phyloP scores from a whole-genome alignment of 2,113 vertebrate species.

The Nothobranchius kuhntae region DNA sequence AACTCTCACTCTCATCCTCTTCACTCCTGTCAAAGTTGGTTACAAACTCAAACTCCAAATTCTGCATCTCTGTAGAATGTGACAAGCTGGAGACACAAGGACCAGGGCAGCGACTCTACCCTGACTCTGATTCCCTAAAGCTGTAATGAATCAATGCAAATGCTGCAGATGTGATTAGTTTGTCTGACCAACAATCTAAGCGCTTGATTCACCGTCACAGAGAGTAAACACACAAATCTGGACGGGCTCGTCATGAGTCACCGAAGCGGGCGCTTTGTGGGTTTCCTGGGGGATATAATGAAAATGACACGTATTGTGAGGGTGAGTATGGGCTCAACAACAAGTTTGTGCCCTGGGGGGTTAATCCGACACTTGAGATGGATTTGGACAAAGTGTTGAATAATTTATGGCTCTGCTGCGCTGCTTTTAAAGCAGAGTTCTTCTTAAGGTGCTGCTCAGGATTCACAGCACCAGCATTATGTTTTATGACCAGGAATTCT shows the following conservation, averaged over 20 bases:
- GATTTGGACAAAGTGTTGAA: constrained; percentile 24
- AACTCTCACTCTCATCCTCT: too few species aligned
- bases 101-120: background rate
- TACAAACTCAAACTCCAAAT: too few species aligned
- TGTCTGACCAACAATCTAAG: background rate
- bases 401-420: constrained; percentile 10
- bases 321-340: constrained; percentile 12
- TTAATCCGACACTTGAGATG: constrained; percentile 24
- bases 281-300: constrained; percentile 1
- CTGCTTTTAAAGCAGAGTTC: constrained; percentile 7
- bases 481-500: constrained; percentile 5
- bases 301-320: constrained; percentile 14
- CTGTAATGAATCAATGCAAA: background rate
- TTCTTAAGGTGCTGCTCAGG: constrained; percentile 9
- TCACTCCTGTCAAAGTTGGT: too few species aligned
- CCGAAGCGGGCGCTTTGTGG: background rate
- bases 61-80: too few species aligned
- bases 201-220: background rate
- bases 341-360: constrained; percentile 12
- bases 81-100: too few species aligned
- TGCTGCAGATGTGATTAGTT: background rate
- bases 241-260: background rate
- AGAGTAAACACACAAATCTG: background rate
- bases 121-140: background rate
- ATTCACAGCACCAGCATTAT: background rate